Evolutionary conservation across 2,888 invertebrate species (phyloP), one percentile per base, ranked within the genome.

Genomic region (Lasius platythorax): DNA sequence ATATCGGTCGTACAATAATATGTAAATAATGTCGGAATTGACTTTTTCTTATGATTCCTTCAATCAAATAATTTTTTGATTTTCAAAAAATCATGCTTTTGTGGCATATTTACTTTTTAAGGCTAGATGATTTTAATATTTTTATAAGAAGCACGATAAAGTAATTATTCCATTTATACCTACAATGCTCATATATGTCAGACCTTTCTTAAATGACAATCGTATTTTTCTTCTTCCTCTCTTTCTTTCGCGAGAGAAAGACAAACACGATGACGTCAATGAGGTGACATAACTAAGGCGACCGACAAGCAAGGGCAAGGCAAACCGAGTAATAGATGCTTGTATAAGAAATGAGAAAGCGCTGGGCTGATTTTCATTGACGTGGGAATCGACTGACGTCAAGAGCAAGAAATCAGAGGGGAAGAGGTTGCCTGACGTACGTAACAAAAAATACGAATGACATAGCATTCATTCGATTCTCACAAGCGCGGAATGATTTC

Each of bases 281-380:
- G 81, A 85, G 68, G 33, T 23, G 74, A 67, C 37, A 56, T 74
- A 85, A 85, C 76, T 84, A 83, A 79, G 82, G 64, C 70, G 73
- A 75, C 66, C 67, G 73, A 73, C 79, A 63, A 58, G 83, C 85
- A 85, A 87, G 84, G 84, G 79, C 85, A 87, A 83, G 84, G 86
- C 61, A 70, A 85, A 61, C 84, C 87, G 88, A 90, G 87, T 91
- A 88, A 90, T 88, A 88, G 86, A 90, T 87, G 87, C 76, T 81
- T 82, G 66, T 63, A 72, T 81, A 88, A 87, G 82, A 88, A 85
- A 84, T 81, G 63, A 87, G 76, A 83, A 85, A 83, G 46, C n/a
- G 72, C 74, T 72, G 75, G 53, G 50, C 66, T 56, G 46, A 53
- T 83, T 81, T 79, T 82, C 73, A 82, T 87, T 83, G 82, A 88